Evolutionary conservation across 2,797 vertebrate species (phyloP).

Genomic region (Gadopsis bispinosus): DNA sequence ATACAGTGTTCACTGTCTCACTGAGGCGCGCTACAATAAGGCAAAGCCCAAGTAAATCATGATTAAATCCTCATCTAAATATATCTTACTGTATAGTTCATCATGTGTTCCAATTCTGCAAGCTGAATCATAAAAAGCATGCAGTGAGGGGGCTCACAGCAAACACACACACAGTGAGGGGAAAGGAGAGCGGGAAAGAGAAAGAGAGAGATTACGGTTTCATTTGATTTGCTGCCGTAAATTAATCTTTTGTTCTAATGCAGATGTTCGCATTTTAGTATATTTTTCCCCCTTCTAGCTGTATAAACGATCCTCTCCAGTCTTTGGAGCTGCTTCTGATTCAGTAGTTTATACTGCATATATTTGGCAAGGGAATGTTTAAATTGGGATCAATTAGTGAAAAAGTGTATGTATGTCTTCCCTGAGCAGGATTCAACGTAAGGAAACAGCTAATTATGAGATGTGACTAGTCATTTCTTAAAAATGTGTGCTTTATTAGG

Average conservation of each 20-base stretch:
- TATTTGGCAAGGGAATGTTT: slow-evolving; percentile 41
- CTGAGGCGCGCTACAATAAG: slow-evolving; percentile 11
- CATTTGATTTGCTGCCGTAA: slow-evolving; percentile 70
- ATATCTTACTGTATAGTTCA: slow-evolving; percentile 55
- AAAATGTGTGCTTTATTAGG: neutral
- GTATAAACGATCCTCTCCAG: slow-evolving; percentile 42
- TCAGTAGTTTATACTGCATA: slow-evolving; percentile 23
- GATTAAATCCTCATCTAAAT: slow-evolving; percentile 61
- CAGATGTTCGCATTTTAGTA: slow-evolving; percentile 66
- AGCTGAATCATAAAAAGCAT: slow-evolving; percentile 52
- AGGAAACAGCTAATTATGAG: slow-evolving; percentile 24
- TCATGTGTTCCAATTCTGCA: slow-evolving; percentile 58
- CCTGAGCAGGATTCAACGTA: slow-evolving; percentile 13
- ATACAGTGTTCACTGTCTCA: slow-evolving; percentile 31
- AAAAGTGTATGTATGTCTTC: slow-evolving; percentile 33
- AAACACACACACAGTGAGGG: slow-evolving; percentile 12
- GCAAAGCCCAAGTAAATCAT: slow-evolving; percentile 45
- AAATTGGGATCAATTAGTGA: slow-evolving; percentile 47
- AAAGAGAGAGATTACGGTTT: slow-evolving; percentile 56
- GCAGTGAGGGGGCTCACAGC: slow-evolving; percentile 41
- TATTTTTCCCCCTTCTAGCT: slow-evolving; percentile 37
- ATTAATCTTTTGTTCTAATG: slow-evolving; percentile 72
- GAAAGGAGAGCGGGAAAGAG: slow-evolving; percentile 29
- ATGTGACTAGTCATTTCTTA: slow-evolving; percentile 5
- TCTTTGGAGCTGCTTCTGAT: slow-evolving; percentile 47